phyloP scores from a whole-genome alignment of 2,113 vertebrate species.

The Sterrhoptilus dennistouni region DNA sequence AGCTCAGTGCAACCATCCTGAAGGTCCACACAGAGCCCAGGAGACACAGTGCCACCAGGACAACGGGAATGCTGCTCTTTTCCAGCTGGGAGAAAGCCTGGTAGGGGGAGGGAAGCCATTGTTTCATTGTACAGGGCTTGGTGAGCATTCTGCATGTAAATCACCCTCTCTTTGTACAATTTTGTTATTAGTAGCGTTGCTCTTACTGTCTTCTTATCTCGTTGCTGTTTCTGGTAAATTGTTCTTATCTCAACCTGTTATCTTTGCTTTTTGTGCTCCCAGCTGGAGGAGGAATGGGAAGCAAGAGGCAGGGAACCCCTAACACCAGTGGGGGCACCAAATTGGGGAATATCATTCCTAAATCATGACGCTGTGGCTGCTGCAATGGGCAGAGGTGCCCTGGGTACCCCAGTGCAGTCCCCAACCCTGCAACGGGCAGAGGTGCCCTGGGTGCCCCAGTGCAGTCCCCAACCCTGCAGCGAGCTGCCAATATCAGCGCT shows the following conservation, averaged over 20 bases:
- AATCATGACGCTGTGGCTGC: not conserved
- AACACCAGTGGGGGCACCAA: not conserved
- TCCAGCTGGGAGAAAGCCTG: not conserved
- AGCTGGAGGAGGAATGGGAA: not conserved
- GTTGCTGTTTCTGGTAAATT: not conserved
- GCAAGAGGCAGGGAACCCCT: not conserved
- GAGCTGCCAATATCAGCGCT: not conserved
- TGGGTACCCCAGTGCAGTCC: not conserved
- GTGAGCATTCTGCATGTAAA: not conserved
- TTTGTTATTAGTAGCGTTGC: not conserved
- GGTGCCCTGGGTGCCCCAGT: not conserved
- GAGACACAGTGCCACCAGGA: not conserved
- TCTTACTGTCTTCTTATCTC: not conserved
- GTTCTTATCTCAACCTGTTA: not conserved
- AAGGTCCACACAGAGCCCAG: not conserved
- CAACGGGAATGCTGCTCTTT: not conserved
- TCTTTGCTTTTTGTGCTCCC: not conserved
- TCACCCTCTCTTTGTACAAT: not conserved
- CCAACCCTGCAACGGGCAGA: not conserved
- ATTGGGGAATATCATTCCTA: not conserved
- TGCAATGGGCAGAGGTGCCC: not conserved
- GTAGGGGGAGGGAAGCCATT: not conserved
- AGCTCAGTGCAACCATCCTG: rapidly evolving
- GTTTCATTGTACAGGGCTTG: not conserved
- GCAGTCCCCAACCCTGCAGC: not conserved